Conservation (phyloP, 2,797 vertebrate species). For the Gymnothorax reevesii region DNA sequence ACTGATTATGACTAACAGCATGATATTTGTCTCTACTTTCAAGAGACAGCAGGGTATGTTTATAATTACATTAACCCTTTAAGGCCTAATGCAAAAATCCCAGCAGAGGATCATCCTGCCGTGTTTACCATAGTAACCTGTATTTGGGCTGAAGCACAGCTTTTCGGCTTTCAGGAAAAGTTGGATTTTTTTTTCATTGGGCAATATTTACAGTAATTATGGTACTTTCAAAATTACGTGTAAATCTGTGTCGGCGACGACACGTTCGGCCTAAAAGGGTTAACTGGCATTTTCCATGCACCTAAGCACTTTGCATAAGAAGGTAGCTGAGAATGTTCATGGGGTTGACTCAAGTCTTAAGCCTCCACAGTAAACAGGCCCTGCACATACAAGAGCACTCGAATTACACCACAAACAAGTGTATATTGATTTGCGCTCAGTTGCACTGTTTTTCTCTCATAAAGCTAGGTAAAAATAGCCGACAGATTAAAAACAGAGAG, state of each 20-base stretch:
- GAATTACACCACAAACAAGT: conserved; percentile 26
- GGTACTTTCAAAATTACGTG: too few species aligned
- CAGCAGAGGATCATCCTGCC: too few species aligned
- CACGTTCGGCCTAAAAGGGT: too few species aligned
- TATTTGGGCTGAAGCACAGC: too few species aligned
- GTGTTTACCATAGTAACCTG: too few species aligned
- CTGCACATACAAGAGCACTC: background rate
- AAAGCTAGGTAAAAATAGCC: conserved; percentile 30
- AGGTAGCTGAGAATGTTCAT: background rate
- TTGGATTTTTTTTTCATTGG: too few species aligned
- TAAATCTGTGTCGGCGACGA: too few species aligned
- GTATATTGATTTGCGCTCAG: conserved; percentile 13
- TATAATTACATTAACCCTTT: background rate
- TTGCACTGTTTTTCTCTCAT: conserved; percentile 9
- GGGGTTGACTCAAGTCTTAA: conserved; percentile 1
- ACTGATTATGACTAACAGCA: background rate
- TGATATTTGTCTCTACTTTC: background rate
- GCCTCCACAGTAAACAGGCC: background rate
- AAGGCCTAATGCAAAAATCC: too few species aligned
- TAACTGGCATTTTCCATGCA: background rate
- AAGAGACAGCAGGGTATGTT: background rate
- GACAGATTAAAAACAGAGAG: conserved; percentile 28
- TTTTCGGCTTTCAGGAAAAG: too few species aligned
- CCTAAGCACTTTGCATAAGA: background rate
- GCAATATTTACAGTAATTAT: too few species aligned